Percentiles rank a stretch among this genome's conserved stretches.
These are phyloP conservation scores for Drosophila kanekoi DNA, from an alignment of 2,888 invertebrate species.

Conservation along the genomic window DNA sequence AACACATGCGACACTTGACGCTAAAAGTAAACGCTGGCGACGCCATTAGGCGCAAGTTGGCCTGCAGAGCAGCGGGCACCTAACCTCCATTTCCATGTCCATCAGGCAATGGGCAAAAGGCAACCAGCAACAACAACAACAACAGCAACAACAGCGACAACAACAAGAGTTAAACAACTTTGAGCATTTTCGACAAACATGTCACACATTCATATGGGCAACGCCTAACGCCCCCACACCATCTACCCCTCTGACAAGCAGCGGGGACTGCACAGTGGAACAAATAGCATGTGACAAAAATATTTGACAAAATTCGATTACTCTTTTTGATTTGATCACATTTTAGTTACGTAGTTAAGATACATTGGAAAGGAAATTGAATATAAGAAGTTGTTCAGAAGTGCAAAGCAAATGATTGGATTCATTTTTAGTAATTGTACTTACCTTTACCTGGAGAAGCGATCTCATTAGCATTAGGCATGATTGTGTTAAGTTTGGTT, in stretches of 20 bases:
- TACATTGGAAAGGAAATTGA: too few relatives aligned
- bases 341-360: too few relatives aligned
- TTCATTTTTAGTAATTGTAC: too few relatives aligned
- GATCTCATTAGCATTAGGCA: too few relatives aligned
- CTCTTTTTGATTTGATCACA: too few relatives aligned
- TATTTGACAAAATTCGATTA: background rate
- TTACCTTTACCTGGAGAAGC: too few relatives aligned
- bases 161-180: slow-evolving; percentile 65
- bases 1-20: slow-evolving; percentile 74
- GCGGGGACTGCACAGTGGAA: slow-evolving; percentile 49
- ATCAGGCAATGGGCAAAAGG: slow-evolving; percentile 29
- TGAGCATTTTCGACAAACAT: slow-evolving; percentile 80
- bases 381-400: too few relatives aligned
- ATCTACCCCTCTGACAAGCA: slow-evolving; percentile 19
- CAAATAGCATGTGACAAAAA: background rate
- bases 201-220: slow-evolving; percentile 76
- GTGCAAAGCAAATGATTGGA: too few relatives aligned
- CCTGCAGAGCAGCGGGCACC: slow-evolving; percentile 59
- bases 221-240: slow-evolving; percentile 34
- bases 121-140: slow-evolving; percentile 34
- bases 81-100: slow-evolving; percentile 56
- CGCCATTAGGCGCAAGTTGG: slow-evolving; percentile 76
- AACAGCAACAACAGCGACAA: slow-evolving; percentile 32
- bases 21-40: slow-evolving; percentile 79
- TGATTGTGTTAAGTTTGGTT: too few relatives aligned